These are phyloP conservation scores for Dasypolia templi DNA, from an alignment of 2,888 invertebrate genomes.

Conservation along the genomic window DNA sequence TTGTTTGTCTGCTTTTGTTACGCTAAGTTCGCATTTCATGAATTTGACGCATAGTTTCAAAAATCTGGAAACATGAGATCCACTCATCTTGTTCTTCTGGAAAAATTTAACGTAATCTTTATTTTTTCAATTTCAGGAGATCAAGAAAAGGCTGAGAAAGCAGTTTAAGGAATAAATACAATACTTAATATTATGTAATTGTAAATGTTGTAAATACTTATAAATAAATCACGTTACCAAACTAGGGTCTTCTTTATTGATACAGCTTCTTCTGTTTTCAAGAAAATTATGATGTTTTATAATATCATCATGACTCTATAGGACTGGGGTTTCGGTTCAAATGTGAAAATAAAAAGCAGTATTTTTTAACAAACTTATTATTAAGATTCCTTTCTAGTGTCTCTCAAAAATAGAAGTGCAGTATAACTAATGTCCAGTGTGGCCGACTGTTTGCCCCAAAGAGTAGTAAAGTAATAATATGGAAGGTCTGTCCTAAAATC, in stretches of 20 bases:
- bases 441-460: not conserved
- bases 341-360: not conserved
- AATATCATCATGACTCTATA: too few relatives aligned
- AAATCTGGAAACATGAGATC: too few relatives aligned
- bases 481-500: too few relatives aligned
- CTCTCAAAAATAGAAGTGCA: not conserved
- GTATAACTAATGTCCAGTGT: not conserved
- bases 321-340: not conserved
- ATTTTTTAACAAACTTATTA: not conserved
- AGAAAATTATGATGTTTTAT: not conserved
- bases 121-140: constrained; percentile 47
- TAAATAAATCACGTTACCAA: constrained; percentile 21
- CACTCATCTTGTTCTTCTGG: not conserved
- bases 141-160: constrained; percentile 58
- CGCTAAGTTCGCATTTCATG: not conserved
- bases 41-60: not conserved
- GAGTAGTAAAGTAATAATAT: too few relatives aligned
- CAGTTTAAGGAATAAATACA: constrained; percentile 39
- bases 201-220: constrained; percentile 62
- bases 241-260: not conserved
- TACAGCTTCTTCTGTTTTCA: not conserved
- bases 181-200: constrained; percentile 21
- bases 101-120: not conserved
- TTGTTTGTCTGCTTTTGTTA: too few relatives aligned
- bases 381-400: not conserved